Evolutionary conservation across 2,888 invertebrate species (phyloP), one percentile per base, ranked within the genome.

Genomic region (Plebejus argus): DNA sequence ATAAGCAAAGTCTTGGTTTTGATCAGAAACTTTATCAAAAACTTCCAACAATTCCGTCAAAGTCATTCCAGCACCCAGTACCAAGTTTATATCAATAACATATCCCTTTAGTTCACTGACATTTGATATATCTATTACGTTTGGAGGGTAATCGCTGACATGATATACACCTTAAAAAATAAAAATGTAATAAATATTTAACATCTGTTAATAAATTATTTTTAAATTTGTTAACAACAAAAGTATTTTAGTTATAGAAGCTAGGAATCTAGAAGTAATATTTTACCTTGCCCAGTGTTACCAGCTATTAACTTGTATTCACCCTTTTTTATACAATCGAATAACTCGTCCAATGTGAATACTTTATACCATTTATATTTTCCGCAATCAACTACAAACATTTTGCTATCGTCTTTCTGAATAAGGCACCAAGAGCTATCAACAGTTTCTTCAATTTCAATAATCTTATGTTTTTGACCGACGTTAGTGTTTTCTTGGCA

Each of bases 221-320:
- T 49, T 20, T n/a, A n/a, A n/a, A n/a, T 8, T 20, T n/a, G 8
- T 20, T n/a, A 20, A 8, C n/a, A 20, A 53, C 53, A 53, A 53
- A 53, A 15, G 6, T 53, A 4, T 53, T 15, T 53, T 56, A 18
- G 18, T n/a, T 56, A 2, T 56, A n/a, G 1, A 7, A n/a, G 10
- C 10, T 45, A 45, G 10, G 0, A 56, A 7, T n/a, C n/a, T n/a
- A n/a, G n/a, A 56, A 7, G n/a, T 56, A n/a, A n/a, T 58, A 88
- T 88, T 77, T 82, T 88, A 96, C 97, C 97, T 89, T 95, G 96
- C 28, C 96, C 97, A 5, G 96, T 96, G 84, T 96, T 96, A 18
- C 96, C 96, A 78, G 96, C 96, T 20, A 96, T 92, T 45, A 96
- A 85, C 82, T 95, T 92, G 81, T 95, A 94, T 45, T 94, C 88